phyloP scores from a whole-genome alignment of 1,140 invertebrate species.

The Camponotus floridanus region DNA sequence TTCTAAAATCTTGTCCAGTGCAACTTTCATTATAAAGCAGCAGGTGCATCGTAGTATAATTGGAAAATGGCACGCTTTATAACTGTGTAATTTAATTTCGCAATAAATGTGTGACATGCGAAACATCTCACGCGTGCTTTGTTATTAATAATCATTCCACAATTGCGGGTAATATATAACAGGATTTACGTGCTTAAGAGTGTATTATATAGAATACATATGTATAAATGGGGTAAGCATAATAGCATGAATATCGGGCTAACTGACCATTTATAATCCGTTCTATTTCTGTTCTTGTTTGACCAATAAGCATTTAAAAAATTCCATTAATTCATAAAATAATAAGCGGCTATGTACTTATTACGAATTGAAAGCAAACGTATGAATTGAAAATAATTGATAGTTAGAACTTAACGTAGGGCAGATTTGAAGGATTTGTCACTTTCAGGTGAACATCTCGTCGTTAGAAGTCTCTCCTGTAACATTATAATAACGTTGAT shows the following conservation, averaged over 20 bases:
- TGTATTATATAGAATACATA: constrained; percentile 4
- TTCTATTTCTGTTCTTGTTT: not conserved
- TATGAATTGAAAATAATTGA: not conserved
- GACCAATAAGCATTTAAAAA: not conserved
- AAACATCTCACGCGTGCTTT: not conserved
- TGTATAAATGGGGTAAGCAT: not conserved
- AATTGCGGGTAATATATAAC: constrained; percentile 12
- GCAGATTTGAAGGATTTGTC: not conserved
- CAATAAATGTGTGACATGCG: not conserved
- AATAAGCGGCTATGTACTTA: not conserved
- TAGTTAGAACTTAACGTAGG: not conserved
- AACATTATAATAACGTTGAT: not conserved
- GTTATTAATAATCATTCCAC: constrained; percentile 48
- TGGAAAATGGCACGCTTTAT: constrained; percentile 10
- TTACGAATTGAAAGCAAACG: not conserved
- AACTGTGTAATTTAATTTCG: constrained; percentile 1
- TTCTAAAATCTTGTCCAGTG: not conserved
- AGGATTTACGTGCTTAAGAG: constrained; percentile 19
- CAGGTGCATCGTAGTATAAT: constrained; percentile 14
- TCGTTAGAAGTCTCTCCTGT: not conserved
- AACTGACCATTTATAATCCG: not conserved
- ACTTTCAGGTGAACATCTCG: not conserved
- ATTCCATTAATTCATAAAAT: constrained; percentile 28
- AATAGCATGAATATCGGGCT: not conserved
- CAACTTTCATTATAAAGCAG: not conserved